phyloP scores from a whole-genome alignment of 2,888 invertebrate genomes.

The Eilema sororculum region DNA sequence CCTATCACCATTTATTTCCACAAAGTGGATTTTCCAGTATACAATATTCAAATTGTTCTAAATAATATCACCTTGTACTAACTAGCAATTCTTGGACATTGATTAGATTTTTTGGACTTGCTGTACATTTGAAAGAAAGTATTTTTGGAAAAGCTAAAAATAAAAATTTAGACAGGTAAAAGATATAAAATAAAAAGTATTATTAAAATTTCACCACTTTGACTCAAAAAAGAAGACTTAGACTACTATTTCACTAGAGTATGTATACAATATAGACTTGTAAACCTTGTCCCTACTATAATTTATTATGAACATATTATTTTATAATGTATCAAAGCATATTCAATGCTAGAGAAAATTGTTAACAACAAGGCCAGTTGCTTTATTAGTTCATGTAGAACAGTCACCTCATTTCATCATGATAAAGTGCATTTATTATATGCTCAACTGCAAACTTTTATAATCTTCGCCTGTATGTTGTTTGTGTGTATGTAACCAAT shows the following conservation, averaged over 20 bases:
- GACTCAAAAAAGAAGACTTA: too few relatives aligned
- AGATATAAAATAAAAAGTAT: background rate
- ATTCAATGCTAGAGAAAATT: conserved; percentile 13
- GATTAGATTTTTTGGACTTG: too few relatives aligned
- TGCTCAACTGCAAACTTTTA: background rate
- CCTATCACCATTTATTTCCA: too few relatives aligned
- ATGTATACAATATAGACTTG: conserved; percentile 2
- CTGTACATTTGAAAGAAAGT: background rate
- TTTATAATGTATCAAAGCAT: conserved; percentile 5
- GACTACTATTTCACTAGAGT: too few relatives aligned
- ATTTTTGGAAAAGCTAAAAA: background rate
- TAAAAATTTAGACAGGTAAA: background rate
- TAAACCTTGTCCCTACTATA: conserved; percentile 8
- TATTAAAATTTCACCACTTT: background rate
- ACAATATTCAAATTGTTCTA: too few relatives aligned
- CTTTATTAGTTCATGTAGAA: background rate
- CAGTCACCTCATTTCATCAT: background rate
- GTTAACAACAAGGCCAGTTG: conserved; percentile 10
- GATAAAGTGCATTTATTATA: background rate
- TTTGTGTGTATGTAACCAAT: too few relatives aligned
- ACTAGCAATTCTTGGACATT: too few relatives aligned
- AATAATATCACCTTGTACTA: too few relatives aligned
- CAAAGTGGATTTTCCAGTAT: too few relatives aligned
- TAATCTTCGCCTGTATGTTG: background rate
- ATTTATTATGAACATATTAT: background rate